Percentiles rank a stretch among this genome's conserved stretches.
phyloP scores from a whole-genome alignment of 2,888 invertebrate species.

The Homarus gammarus region DNA sequence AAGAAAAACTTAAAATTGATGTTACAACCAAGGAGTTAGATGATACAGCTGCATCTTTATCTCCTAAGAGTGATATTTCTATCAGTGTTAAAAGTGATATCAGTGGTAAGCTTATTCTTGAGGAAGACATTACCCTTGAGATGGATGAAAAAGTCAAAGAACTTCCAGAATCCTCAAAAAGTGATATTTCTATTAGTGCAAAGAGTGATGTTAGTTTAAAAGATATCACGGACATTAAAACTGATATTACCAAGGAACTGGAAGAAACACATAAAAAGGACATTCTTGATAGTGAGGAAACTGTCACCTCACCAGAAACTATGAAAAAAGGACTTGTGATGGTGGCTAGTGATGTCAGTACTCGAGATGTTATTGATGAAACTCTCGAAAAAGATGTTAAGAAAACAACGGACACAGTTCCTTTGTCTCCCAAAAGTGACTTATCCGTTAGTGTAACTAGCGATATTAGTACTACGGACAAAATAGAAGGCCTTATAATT shows the following conservation, averaged over 20 bases:
- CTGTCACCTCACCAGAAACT: neutral
- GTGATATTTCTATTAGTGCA: slow-evolving; percentile 26
- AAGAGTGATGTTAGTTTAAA: slow-evolving; percentile 40
- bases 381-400: neutral
- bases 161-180: slow-evolving; percentile 25
- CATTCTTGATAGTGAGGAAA: neutral
- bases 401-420: slow-evolving; percentile 15
- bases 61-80: slow-evolving; percentile 64
- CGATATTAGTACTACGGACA: slow-evolving; percentile 40
- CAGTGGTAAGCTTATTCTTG: slow-evolving; percentile 20
- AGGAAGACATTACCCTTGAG: slow-evolving; percentile 14
- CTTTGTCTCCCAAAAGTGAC: slow-evolving; percentile 58
- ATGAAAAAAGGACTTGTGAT: slow-evolving; percentile 10
- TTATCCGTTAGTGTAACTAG: slow-evolving; percentile 54
- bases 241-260: slow-evolving; percentile 10
- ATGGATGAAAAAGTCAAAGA: neutral
- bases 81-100: slow-evolving; percentile 43
- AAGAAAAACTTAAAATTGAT: neutral
- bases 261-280: too few species aligned
- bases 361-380: slow-evolving; percentile 30
- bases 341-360: slow-evolving; percentile 17
- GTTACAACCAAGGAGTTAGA: slow-evolving; percentile 41
- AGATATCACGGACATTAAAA: slow-evolving; percentile 1
- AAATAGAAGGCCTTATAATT: neutral
- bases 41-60: slow-evolving; percentile 21